These are phyloP conservation scores for Drosophila sturtevanti DNA, from an alignment of 1,140 invertebrate species.

Conservation along the genomic window DNA sequence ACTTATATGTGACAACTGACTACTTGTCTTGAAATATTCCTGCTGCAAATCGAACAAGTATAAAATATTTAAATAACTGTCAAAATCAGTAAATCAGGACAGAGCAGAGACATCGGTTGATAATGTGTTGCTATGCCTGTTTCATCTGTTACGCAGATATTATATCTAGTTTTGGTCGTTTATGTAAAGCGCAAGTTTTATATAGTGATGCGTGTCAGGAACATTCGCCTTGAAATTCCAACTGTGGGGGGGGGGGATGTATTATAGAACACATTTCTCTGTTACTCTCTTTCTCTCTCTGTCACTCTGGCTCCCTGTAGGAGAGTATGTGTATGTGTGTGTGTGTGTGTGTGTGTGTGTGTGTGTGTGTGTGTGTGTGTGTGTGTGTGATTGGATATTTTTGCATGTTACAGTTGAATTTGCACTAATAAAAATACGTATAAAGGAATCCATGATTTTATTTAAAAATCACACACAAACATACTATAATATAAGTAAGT, in stretches of 20 bases:
- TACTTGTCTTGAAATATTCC: too few relatives aligned
- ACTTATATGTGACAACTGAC: too few relatives aligned
- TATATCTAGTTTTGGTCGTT: too few relatives aligned
- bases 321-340: too few relatives aligned
- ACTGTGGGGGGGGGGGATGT: not conserved
- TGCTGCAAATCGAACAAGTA: too few relatives aligned
- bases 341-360: not conserved
- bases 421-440: slow-evolving; percentile 28
- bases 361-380: not conserved
- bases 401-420: slow-evolving; percentile 23
- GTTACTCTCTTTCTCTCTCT: not conserved
- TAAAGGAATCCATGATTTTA: slow-evolving; percentile 36
- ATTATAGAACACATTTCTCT: slow-evolving; percentile 5
- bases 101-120: too few relatives aligned
- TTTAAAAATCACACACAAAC: slow-evolving; percentile 27
- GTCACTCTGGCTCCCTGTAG: not conserved
- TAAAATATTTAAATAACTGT: too few relatives aligned
- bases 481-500: not conserved
- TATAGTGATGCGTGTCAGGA: too few relatives aligned
- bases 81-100: too few relatives aligned
- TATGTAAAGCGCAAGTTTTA: too few relatives aligned
- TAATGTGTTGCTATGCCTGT: too few relatives aligned
- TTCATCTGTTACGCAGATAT: too few relatives aligned
- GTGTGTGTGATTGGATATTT: not conserved
- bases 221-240: not conserved